Evolutionary conservation across 2,797 vertebrate genomes (phyloP).

Genomic region (Yasuhikotakia modesta): DNA sequence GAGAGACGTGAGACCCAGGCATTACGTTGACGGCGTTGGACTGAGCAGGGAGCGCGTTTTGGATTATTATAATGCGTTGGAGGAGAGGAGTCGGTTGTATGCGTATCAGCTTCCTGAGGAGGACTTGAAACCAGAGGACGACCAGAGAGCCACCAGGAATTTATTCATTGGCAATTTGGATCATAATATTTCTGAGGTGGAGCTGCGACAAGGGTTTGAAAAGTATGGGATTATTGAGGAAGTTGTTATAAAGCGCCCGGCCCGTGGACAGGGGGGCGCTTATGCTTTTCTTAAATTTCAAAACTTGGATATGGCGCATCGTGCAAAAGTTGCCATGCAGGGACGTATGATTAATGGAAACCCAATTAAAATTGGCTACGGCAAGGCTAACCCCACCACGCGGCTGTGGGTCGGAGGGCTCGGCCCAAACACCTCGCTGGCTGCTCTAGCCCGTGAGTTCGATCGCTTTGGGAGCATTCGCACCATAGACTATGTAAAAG

Average conservation of each 20-base stretch:
- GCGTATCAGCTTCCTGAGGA: slow-evolving; percentile 86
- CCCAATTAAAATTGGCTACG: slow-evolving; percentile 94
- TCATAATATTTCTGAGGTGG: slow-evolving; percentile 88
- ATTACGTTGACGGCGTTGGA: slow-evolving; percentile 84
- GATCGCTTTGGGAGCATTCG: slow-evolving; percentile 96
- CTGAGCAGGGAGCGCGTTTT: slow-evolving; percentile 85
- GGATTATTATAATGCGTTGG: slow-evolving; percentile 91
- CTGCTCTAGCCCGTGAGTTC: slow-evolving; percentile 91
- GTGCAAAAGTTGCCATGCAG: slow-evolving; percentile 96
- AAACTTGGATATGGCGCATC: slow-evolving; percentile 96
- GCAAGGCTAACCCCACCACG: slow-evolving; percentile 95
- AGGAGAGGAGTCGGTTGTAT: slow-evolving; percentile 88
- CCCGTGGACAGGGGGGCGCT: slow-evolving; percentile 87
- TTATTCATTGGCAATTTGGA: slow-evolving; percentile 96
- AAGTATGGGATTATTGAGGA: slow-evolving; percentile 97
- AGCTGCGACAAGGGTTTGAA: slow-evolving; percentile 90
- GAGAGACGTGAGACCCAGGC: slow-evolving; percentile 83
- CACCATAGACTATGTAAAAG: slow-evolving; percentile 95
- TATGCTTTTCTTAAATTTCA: slow-evolving; percentile 98
- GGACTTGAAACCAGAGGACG: slow-evolving; percentile 93
- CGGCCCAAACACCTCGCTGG: slow-evolving; percentile 87
- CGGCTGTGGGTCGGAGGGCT: slow-evolving; percentile 96
- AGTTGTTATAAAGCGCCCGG: slow-evolving; percentile 93
- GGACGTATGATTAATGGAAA: slow-evolving; percentile 91
- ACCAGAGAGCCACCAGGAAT: slow-evolving; percentile 94